Evolutionary conservation across 2,888 invertebrate genomes (phyloP).

Genomic region (Venustoraphidia nigricollis): DNA sequence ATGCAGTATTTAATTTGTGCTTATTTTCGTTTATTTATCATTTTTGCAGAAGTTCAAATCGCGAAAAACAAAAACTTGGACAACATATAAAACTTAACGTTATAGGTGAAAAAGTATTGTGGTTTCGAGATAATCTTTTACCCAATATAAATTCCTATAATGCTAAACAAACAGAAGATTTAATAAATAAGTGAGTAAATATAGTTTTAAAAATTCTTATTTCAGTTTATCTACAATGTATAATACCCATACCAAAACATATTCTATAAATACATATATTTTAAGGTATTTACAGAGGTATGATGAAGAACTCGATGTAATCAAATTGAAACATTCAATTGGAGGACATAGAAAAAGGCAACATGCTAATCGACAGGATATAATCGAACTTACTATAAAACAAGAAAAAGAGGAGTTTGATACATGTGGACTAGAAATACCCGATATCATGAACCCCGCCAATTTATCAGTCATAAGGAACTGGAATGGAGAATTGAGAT

Average conservation of each 20-base stretch:
- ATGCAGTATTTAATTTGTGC: too few relatives aligned
- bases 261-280: constrained; percentile 1
- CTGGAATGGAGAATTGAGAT: constrained; percentile 54
- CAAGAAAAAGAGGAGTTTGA: constrained; percentile 59
- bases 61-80: constrained; percentile 44
- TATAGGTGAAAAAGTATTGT: constrained; percentile 59
- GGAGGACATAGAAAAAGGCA: constrained; percentile 59
- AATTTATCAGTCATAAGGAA: constrained; percentile 42
- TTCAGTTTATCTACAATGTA: too few relatives aligned
- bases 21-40: constrained; percentile 1
- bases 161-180: constrained; percentile 39
- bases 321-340: constrained; percentile 60
- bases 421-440: constrained; percentile 65
- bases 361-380: constrained; percentile 65
- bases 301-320: constrained; percentile 65
- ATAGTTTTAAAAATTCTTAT: too few relatives aligned
- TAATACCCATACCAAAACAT: neutral
- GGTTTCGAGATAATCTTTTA: constrained; percentile 57
- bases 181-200: constrained; percentile 37
- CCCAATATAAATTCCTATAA: constrained; percentile 34
- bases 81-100: constrained; percentile 58
- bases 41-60: constrained; percentile 31
- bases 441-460: constrained; percentile 43
- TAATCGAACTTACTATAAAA: constrained; percentile 60
- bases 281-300: constrained; percentile 45